Base-by-base conservation (phyloP, 2,888 invertebrate genomes). In the Eupithecia dodoneata region DNA sequence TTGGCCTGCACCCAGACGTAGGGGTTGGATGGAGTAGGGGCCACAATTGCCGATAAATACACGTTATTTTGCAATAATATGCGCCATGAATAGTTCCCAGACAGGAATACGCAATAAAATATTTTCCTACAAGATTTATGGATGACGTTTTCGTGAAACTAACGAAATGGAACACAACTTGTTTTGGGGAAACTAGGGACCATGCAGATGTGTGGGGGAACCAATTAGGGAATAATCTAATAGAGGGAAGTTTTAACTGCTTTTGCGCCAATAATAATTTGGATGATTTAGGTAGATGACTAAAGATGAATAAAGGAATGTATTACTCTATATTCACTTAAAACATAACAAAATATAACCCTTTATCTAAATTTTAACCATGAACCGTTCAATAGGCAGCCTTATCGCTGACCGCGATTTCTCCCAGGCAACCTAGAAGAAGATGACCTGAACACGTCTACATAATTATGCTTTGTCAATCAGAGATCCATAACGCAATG, bases 31-130 rank as follows among this genome's bases (percentile, higher is more conserved):
- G 79, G 84, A 81, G 79, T 79, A 83, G 81, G 80, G 82, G 82
- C 77, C 82, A 85, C 85, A 87, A 88, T 88, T 85, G 87, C 81
- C 87, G 87, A 87, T 87, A 87, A 88, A 88, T 88, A 88, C 84
- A 83, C 85, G 86, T 86, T 86, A 86, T 85, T 87, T 87, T 86
- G 86, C 86, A 88, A 87, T 88, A 87, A 85, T 86, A 86, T 84
- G 78, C 81, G 83, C 82, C 84, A 85, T 86, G 83, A 85, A 86
- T 83, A 84, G 85, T 83, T 84, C 44, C 42, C 44, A 55, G 71
- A 79, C 72, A 72, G 79, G 72, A 66, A 76, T 74, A 72, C 74
- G 76, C 78, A 76, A 74, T 79, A 79, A 72, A 72, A 76, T 76
- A 76, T 72, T 74, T 78, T 76, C 49, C 72, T 30, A 5, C 12